Base-by-base conservation (phyloP, 2,797 vertebrate species). In the Ctenosaura bakeri region DNA sequence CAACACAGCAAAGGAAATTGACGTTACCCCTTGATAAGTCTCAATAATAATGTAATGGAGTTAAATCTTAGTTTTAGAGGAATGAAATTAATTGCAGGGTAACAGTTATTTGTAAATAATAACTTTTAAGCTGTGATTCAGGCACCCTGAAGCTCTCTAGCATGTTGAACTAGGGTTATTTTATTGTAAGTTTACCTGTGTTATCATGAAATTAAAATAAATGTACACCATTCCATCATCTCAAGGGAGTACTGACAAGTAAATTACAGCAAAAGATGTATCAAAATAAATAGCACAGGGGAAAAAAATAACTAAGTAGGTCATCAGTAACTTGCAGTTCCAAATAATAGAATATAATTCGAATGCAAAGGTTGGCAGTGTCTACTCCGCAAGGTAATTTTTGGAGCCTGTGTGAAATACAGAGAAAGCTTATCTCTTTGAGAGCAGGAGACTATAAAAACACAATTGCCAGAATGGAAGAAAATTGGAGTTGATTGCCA, bases 401-500 rank as follows among this genome's bases (percentile, higher is more conserved):
- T 95, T 93, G 91, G 92, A 95, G 94, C 95, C 92, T 94, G 87
- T 29, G 87, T 94, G 95, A 97, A 97, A 97, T 96, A 96, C 85
- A 96, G 97, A 94, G 91, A 93, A 94, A 92, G 96, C 97, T 97
- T 97, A 97, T 97, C 97, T 97, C 96, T 96, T 92, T 96, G 96
- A 95, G 96, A 97, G 95, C 96, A 97, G 96, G 92, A 97, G 95
- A 97, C 96, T 96, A 97, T 97, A 97, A 97, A 98, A 97, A 96
- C 94, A 96, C 97, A 97, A 97, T 97, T 97, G 96, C 96, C 94
- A 97, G 97, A 97, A 97, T 80, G 91, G 94, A 94, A 96, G 95
- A 97, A 97, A 97, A 98, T 95, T 97, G 97, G 97, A 97, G 96
- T 96, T 95, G 96, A 97, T 98, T 97, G 95, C 97, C 97, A 98